Conservation (phyloP, 2,113 vertebrate genomes). For the Alectura lathami region DNA sequence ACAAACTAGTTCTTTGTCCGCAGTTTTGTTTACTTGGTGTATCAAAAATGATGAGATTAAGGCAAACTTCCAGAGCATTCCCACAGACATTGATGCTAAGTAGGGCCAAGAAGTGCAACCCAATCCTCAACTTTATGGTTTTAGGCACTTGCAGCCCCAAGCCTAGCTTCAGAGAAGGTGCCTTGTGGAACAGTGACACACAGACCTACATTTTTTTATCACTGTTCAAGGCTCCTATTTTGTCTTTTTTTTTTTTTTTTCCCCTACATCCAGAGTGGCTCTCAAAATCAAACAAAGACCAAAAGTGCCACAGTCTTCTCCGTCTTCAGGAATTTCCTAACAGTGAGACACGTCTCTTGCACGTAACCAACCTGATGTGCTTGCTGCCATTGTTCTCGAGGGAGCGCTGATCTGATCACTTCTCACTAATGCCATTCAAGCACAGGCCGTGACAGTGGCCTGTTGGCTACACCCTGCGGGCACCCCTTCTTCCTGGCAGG, state of each 20-base stretch:
- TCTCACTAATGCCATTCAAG: neutral
- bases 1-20: neutral
- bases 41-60: neutral
- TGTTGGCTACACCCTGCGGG: neutral
- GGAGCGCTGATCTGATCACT: neutral
- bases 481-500: neutral
- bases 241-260: neutral
- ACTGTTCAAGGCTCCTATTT: neutral
- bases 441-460: neutral
- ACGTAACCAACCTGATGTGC: neutral
- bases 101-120: neutral
- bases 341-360: neutral
- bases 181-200: neutral
- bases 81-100: neutral
- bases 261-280: neutral
- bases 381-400: neutral
- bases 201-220: neutral
- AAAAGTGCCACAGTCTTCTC: neutral
- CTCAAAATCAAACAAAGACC: neutral
- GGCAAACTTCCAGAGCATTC: neutral
- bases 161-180: neutral
- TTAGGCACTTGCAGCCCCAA: neutral
- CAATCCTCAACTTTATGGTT: neutral
- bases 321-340: neutral
- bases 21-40: constrained; percentile 4